These are phyloP conservation scores for Dryobates pubescens DNA, from an alignment of 2,797 vertebrate species.

Conservation along the genomic window DNA sequence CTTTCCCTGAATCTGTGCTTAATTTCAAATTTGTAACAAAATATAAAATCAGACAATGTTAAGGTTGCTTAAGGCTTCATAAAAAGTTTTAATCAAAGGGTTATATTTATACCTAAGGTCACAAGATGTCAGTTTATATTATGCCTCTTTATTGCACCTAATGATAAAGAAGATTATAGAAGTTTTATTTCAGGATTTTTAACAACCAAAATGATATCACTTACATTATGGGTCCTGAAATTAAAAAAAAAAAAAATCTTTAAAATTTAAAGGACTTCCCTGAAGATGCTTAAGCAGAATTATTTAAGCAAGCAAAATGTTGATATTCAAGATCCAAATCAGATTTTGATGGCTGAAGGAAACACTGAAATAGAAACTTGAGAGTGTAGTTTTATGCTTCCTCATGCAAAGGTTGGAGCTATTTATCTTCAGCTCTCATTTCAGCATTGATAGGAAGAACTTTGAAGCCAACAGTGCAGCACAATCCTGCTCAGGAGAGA, in stretches of 20 bases:
- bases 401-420: not conserved
- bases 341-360: not conserved
- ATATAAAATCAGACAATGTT: not conserved
- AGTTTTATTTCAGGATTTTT: not conserved
- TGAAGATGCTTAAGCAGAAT: not conserved
- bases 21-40: not conserved
- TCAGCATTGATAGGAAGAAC: not conserved
- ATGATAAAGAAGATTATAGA: not conserved
- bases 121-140: accelerated
- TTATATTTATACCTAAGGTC: not conserved
- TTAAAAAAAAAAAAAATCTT: not conserved
- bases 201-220: not conserved
- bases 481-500: not conserved
- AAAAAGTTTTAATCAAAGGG: not conserved
- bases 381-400: not conserved
- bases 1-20: not conserved
- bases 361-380: not conserved
- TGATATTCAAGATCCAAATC: not conserved
- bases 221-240: not conserved
- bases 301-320: not conserved
- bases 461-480: not conserved
- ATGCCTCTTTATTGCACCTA: not conserved
- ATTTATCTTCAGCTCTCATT: not conserved
- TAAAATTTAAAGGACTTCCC: not conserved
- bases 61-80: not conserved